These are phyloP conservation scores for Melanostigma gelatinosum DNA, from an alignment of 2,113 vertebrate species.

Conservation along the genomic window DNA sequence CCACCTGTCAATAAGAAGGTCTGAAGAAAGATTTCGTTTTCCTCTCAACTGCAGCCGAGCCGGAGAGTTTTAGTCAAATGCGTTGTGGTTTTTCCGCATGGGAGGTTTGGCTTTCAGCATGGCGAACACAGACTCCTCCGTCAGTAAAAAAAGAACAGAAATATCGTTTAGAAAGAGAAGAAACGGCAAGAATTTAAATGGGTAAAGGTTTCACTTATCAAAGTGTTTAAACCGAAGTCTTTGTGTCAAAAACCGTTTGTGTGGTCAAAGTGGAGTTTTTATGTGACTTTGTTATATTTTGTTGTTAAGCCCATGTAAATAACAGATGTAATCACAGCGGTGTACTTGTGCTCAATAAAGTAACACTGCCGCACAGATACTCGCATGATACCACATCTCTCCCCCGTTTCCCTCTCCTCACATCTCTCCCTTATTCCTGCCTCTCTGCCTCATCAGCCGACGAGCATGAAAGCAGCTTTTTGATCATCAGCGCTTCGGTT, in stretches of 20 bases:
- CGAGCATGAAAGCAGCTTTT: slow-evolving; percentile 51
- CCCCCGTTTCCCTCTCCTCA: slow-evolving; percentile 32
- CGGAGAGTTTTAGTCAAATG: too few species aligned
- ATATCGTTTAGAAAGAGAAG: too few species aligned
- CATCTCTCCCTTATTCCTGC: neutral
- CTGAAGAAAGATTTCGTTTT: neutral
- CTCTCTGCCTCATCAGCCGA: slow-evolving; percentile 31
- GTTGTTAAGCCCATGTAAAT: slow-evolving; percentile 10
- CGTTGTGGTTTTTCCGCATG: neutral
- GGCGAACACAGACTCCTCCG: neutral
- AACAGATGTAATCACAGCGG: slow-evolving; percentile 14
- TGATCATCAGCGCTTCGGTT: neutral
- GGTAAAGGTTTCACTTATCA: neutral
- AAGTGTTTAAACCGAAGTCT: neutral
- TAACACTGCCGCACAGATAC: slow-evolving; percentile 8
- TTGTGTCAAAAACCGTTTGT: neutral
- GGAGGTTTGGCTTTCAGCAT: neutral
- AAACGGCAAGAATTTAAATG: neutral
- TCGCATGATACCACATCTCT: slow-evolving; percentile 53
- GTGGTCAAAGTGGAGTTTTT: slow-evolving; percentile 13
- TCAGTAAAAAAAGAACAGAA: neutral
- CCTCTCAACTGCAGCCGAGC: too few species aligned
- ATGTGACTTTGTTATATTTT: slow-evolving; percentile 27
- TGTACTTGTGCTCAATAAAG: slow-evolving; percentile 42
- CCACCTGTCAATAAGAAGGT: neutral